Base-by-base conservation (phyloP, 2,888 invertebrate genomes). In the Lumbricus terrestris region DNA sequence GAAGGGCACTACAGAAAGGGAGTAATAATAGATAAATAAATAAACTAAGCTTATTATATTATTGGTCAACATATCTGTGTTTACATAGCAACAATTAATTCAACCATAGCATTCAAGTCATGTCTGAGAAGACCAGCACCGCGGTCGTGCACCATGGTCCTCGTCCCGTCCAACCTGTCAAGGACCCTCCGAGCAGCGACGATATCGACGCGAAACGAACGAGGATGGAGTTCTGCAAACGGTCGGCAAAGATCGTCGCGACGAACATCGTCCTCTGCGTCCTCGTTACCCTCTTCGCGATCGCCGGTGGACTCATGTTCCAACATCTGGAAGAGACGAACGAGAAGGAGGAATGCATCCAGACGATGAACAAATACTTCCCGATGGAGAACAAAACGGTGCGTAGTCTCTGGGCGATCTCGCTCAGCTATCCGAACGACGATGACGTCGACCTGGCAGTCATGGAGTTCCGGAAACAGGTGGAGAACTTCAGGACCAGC, bases 251-350 rank as follows among this genome's bases (percentile, higher is more conserved):
- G 47, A 38, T 91, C 88, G 42, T 90, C 69, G 23, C 85, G n/a
- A 82, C 90, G 54, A 90, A 91, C 35, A 42, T 91, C 85, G 89
- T 83, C 2, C 88, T 91, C 23, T 88, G 90, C 29, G 33, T 54
- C 54, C 38, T 90, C 23, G 89, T 91, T 47, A 82, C 88, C 40
- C 40, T 91, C 18, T 91, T 90, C 90, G 90, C 91, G 35, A 89
- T 91, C 35, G 89, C 90, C 54, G 91, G 90, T 5, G 90, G 82
- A 16, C 33, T 90, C 6, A 35, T 83, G 42, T 90, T 90, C 42
- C 82, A 83, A n/a, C n/a, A 94, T 90, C 93, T 95, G 89, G 95
- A 95, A 91, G 93, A 93, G 90, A 94, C 94, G 90, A 95, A 95
- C 92, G 95, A 95, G 91, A 92, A 93, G 90, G 93, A 93, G 88